These are phyloP conservation scores for Chaenodraco wilsoni DNA, from an alignment of 2,797 vertebrate genomes.

Conservation along the genomic window DNA sequence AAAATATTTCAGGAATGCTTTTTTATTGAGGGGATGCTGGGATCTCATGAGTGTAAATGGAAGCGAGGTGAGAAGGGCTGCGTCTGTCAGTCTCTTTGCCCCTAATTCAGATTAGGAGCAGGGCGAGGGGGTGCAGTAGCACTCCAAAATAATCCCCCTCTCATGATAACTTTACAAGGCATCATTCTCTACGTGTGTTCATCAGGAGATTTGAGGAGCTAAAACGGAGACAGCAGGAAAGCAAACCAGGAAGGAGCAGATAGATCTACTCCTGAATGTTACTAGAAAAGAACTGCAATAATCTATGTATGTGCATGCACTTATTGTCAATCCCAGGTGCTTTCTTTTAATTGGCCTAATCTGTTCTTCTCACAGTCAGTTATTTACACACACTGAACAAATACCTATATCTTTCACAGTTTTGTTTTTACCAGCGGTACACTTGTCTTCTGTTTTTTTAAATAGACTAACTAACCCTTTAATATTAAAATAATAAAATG, in stretches of 20 bases:
- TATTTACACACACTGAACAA: slow-evolving; percentile 49
- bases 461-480: slow-evolving; percentile 17
- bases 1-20: slow-evolving; percentile 53
- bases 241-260: slow-evolving; percentile 28
- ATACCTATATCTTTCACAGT: slow-evolving; percentile 36
- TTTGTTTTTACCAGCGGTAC: slow-evolving; percentile 30
- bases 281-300: slow-evolving; percentile 33
- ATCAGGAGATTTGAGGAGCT: slow-evolving; percentile 40
- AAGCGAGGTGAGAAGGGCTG: slow-evolving; percentile 48
- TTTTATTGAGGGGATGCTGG: slow-evolving; percentile 63
- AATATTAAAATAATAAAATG: slow-evolving; percentile 28
- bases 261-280: slow-evolving; percentile 37
- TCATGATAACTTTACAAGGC: slow-evolving; percentile 66
- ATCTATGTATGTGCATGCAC: slow-evolving; percentile 39
- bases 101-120: slow-evolving; percentile 67
- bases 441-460: not conserved
- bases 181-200: slow-evolving; percentile 55
- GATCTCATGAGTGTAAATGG: slow-evolving; percentile 69
- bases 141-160: slow-evolving; percentile 64
- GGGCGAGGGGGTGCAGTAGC: slow-evolving; percentile 43
- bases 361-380: slow-evolving; percentile 46
- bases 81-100: slow-evolving; percentile 54
- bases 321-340: slow-evolving; percentile 50
- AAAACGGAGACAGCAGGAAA: slow-evolving; percentile 34
- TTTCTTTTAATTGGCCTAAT: slow-evolving; percentile 61